Evolutionary conservation across 2,888 invertebrate species (phyloP).

Genomic region (Hipparchia sbordonii): DNA sequence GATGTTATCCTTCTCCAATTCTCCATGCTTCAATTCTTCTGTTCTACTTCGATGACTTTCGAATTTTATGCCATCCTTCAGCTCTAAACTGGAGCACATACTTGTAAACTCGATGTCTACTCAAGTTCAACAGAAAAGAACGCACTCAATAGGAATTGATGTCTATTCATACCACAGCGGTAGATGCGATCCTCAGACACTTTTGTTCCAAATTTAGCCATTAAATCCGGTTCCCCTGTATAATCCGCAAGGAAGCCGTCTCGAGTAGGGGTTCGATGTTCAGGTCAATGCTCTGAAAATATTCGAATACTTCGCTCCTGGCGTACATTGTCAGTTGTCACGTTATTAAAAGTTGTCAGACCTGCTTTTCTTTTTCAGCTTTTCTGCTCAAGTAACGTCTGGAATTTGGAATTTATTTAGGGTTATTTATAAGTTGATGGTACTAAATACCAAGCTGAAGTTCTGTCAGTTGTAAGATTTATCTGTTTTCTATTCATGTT

Average conservation of each 20-base stretch:
- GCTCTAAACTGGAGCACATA: background rate
- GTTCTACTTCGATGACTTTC: background rate
- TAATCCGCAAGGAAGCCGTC: slow-evolving; percentile 50
- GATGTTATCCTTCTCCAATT: background rate
- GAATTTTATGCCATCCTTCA: background rate
- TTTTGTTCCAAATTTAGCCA: slow-evolving; percentile 42
- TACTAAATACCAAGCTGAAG: background rate
- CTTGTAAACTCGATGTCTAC: background rate
- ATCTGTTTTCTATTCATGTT: background rate
- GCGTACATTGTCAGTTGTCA: slow-evolving; percentile 25
- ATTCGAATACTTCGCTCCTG: slow-evolving; percentile 40
- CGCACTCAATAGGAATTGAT: slow-evolving; percentile 4
- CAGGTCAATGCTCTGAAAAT: slow-evolving; percentile 48
- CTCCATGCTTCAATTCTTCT: background rate
- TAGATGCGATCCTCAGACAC: slow-evolving; percentile 20
- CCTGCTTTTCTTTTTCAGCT: slow-evolving; percentile 20
- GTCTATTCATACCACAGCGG: slow-evolving; percentile 10
- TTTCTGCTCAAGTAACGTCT: slow-evolving; percentile 5
- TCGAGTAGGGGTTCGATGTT: slow-evolving; percentile 47
- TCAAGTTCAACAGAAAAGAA: background rate
- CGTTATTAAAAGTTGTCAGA: slow-evolving; percentile 25
- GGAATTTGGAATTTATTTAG: slow-evolving; percentile 7
- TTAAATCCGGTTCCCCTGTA: slow-evolving; percentile 45
- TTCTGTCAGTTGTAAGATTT: background rate
- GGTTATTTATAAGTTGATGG: background rate